Base-by-base conservation (phyloP, 2,888 invertebrate species). In the Allygus modestus region DNA sequence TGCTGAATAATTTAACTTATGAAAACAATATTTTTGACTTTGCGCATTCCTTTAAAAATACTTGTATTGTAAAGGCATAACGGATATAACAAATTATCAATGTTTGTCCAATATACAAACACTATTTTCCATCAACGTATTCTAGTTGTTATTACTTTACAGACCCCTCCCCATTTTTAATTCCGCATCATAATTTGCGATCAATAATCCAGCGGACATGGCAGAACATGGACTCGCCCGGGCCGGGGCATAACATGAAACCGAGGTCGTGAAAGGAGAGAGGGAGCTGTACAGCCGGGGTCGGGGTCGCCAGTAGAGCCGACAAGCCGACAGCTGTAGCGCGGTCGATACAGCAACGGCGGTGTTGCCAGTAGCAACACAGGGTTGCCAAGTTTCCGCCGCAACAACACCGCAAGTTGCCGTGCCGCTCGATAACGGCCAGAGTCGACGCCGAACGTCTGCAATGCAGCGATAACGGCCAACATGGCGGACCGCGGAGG, bases 361-460 rank as follows among this genome's bases (percentile, higher is more conserved):
- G 65, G 65, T 31, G 65, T 65, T 65, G 65, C 65, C 65, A 28
- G 11, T 23, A 23, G 65, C 58, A 23, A 58, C 23, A 65, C 65
- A 65, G 65, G 12, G 65, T 65, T 65, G 65, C 65, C 65, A 31
- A 12, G 65, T 65, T 65, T 65, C 65, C 65, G 15, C 9, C 65
- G 65, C 65, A 65, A 65, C 65, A 65, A 65, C 65, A 65, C 65
- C 65, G 65, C 65, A 65, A 65, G 65, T 23, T 54, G 54, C 23
- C 54, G 46, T 12, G 1, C 23, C 58, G 28, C 65, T 31, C 65
- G 65, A 65, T 65, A 65, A 28, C 65, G 65, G 26, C 65, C 28
- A 20, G 7, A 1, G 23, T 7, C 51, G 51, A 51, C 51, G 51
- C 2, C 26, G 58, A 65, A 65, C 28, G 65, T 28, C 65, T 65